Conservation (phyloP, 2,888 invertebrate genomes). For the Lordiphosa andalusiaca region DNA sequence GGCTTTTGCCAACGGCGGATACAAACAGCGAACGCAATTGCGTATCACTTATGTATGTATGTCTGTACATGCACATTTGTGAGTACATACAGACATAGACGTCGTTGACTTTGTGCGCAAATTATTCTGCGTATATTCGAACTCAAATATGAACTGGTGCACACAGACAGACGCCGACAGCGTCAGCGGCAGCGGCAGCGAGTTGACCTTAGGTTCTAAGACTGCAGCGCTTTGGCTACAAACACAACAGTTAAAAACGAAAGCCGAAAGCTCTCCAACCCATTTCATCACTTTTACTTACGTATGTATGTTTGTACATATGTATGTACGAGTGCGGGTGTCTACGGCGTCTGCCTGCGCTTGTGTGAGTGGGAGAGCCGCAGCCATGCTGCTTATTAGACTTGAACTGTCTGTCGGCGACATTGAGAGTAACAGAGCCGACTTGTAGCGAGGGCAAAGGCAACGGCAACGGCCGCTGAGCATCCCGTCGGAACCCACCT, state of each 20-base stretch:
- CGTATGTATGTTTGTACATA: constrained; percentile 7
- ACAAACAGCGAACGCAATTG: constrained; percentile 44
- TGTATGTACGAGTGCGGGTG: constrained; percentile 34
- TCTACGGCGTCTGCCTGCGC: constrained; percentile 24
- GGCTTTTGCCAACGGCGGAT: constrained; percentile 30
- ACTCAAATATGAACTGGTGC: constrained; percentile 6
- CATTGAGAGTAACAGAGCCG: constrained; percentile 49
- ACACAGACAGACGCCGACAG: constrained; percentile 3
- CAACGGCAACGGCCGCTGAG: constrained; percentile 60
- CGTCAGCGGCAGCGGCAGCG: not conserved
- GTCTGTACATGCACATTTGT: constrained; percentile 21
- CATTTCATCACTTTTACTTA: constrained; percentile 48
- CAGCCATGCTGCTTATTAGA: constrained; percentile 46
- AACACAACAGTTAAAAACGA: constrained; percentile 41
- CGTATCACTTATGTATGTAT: constrained; percentile 31
- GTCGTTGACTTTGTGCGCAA: constrained; percentile 39
- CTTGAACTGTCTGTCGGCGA: constrained; percentile 46
- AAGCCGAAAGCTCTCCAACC: constrained; percentile 24
- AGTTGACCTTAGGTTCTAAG: constrained; percentile 38
- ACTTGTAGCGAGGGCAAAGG: constrained; percentile 42
- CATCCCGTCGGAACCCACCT: constrained; percentile 51
- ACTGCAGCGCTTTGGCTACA: constrained; percentile 6
- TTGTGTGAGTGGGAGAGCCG: constrained; percentile 26
- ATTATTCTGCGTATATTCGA: constrained; percentile 14
- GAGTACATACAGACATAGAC: constrained; percentile 11